phyloP scores from a whole-genome alignment of 2,888 invertebrate species.

The Agonopterix heracliana region DNA sequence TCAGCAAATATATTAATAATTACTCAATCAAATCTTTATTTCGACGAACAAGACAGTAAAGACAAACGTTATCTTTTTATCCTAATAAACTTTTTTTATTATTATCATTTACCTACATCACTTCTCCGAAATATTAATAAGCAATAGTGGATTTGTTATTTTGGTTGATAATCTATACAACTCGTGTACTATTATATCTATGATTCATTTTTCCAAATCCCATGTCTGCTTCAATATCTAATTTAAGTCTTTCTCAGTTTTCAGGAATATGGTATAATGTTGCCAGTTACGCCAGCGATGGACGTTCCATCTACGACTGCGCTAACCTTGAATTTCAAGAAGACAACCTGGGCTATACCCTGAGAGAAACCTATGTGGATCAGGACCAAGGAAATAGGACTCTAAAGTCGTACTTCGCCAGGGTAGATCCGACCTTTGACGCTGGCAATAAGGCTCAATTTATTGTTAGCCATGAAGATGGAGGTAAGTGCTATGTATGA shows the following conservation, averaged over 20 bases:
- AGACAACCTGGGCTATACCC: slow-evolving; percentile 59
- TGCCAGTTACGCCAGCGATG: slow-evolving; percentile 61
- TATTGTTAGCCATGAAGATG: slow-evolving; percentile 59
- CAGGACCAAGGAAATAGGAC: slow-evolving; percentile 50
- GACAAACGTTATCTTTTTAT: too few relatives aligned
- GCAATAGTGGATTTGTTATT: too few relatives aligned
- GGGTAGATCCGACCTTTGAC: slow-evolving; percentile 65
- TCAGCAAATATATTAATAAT: too few relatives aligned
- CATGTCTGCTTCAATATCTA: too few relatives aligned
- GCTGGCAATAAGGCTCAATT: slow-evolving; percentile 59
- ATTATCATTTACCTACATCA: too few relatives aligned
- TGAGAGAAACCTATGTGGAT: slow-evolving; percentile 56
- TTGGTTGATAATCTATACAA: too few relatives aligned
- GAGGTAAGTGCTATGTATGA: slow-evolving; percentile 33
- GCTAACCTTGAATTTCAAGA: slow-evolving; percentile 59
- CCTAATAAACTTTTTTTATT: too few relatives aligned
- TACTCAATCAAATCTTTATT: too few relatives aligned
- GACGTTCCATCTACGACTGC: slow-evolving; percentile 54
- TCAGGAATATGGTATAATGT: slow-evolving; percentile 66
- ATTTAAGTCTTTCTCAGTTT: slow-evolving; percentile 36
- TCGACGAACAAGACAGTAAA: too few relatives aligned
- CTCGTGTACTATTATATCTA: too few relatives aligned
- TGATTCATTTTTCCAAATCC: too few relatives aligned
- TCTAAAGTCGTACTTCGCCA: slow-evolving; percentile 60
- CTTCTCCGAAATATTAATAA: too few relatives aligned